These are phyloP conservation scores for Polydesmus complanatus DNA, from an alignment of 2,888 invertebrate species.

Conservation along the genomic window DNA sequence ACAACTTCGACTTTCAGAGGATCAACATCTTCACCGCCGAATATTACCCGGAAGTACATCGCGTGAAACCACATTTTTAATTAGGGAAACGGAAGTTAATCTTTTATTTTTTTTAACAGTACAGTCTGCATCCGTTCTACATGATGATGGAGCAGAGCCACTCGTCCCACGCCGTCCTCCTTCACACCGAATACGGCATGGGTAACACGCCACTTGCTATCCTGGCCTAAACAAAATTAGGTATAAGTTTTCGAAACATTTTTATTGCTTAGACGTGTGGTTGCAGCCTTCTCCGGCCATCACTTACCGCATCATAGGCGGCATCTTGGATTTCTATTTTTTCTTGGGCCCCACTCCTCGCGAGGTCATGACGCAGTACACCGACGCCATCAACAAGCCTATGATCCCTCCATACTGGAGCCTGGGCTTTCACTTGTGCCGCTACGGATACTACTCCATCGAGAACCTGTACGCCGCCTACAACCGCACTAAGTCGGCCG, in stretches of 20 bases:
- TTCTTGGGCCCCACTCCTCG: conserved; percentile 32
- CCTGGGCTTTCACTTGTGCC: conserved; percentile 36
- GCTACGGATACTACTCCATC: conserved; percentile 25
- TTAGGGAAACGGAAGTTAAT: background rate
- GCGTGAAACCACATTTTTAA: background rate
- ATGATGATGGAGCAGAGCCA: conserved; percentile 53
- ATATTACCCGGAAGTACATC: conserved; percentile 37
- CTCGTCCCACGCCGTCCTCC: conserved; percentile 53
- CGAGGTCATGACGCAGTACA: conserved; percentile 29
- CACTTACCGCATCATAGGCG: conserved; percentile 54
- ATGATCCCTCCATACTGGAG: conserved; percentile 37
- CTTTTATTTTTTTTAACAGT: conserved; percentile 45
- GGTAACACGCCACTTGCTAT: conserved; percentile 40
- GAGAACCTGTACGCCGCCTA: conserved; percentile 22
- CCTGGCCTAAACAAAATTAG: conserved; percentile 24
- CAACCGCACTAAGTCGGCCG: conserved; percentile 24
- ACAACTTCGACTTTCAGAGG: conserved; percentile 49
- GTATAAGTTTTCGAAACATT: too few species aligned
- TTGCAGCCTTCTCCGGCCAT: conserved; percentile 66
- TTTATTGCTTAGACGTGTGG: conserved; percentile 65
- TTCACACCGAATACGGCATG: conserved; percentile 71
- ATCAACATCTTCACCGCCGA: conserved; percentile 57
- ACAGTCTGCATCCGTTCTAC: conserved; percentile 73
- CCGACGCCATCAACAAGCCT: conserved; percentile 31
- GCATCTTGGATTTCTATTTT: conserved; percentile 30